A percentile compares a stretch with the other conserved stretches of the same genome.
phyloP scores from a whole-genome alignment of 2,888 invertebrate species.

The Ctena decussata region DNA sequence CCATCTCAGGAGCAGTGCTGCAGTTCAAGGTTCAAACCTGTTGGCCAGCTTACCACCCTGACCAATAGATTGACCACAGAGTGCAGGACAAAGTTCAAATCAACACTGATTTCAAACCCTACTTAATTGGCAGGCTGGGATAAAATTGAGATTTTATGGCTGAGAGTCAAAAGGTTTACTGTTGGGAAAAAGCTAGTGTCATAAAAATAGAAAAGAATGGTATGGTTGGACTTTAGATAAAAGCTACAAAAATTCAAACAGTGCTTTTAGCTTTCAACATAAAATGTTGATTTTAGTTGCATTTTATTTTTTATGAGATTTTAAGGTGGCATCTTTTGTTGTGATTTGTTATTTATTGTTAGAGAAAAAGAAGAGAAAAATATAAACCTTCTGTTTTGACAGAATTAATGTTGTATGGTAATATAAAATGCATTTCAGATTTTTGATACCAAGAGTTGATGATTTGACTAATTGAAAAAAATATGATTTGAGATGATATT shows the following conservation, averaged over 20 bases:
- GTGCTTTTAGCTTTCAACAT: not conserved
- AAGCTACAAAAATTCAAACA: not conserved
- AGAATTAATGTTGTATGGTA: not conserved
- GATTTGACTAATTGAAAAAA: too few species aligned
- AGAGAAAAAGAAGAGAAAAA: not conserved
- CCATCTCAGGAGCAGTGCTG: too few species aligned
- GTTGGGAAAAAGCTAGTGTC: not conserved
- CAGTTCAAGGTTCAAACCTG: not conserved
- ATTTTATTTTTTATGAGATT: not conserved
- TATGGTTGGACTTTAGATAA: not conserved
- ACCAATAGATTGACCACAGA: constrained; percentile 59
- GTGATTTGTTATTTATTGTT: not conserved
- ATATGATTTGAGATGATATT: too few species aligned
- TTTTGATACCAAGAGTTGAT: too few species aligned
- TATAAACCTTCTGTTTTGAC: not conserved
- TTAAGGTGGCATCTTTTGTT: not conserved
- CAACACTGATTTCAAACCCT: not conserved
- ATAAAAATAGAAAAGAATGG: not conserved
- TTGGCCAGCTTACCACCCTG: constrained; percentile 33
- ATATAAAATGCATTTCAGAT: too few species aligned
- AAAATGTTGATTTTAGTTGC: not conserved
- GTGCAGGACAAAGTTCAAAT: constrained; percentile 4
- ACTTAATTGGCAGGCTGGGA: not conserved
- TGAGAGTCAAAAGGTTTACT: not conserved
- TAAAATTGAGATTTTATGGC: not conserved